phyloP scores from a whole-genome alignment of 2,797 vertebrate genomes.

The Sarcophilus harrisii region DNA sequence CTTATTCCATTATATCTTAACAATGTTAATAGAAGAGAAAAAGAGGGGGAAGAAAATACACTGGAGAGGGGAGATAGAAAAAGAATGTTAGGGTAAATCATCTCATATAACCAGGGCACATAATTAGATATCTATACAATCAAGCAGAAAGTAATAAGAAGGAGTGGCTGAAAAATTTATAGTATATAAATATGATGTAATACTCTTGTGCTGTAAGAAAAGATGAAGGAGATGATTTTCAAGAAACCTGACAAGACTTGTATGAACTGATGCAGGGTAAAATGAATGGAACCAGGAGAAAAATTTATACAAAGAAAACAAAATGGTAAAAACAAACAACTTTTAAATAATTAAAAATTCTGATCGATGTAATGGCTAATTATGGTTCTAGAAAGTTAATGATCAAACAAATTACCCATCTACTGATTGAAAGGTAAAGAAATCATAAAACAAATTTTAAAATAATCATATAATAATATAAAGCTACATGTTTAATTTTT shows the following conservation, averaged over 20 bases:
- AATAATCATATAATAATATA: not conserved
- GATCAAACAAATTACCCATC: too few species aligned
- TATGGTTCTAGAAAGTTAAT: too few species aligned
- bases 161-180: not conserved
- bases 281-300: not conserved
- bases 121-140: not conserved
- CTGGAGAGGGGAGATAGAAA: not conserved
- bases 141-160: not conserved
- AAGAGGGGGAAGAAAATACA: not conserved
- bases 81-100: not conserved
- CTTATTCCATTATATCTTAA: not conserved
- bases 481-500: not conserved
- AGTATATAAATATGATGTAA: not conserved
- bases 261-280: not conserved
- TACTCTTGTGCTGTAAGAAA: not conserved
- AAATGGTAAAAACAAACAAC: not conserved
- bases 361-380: not conserved
- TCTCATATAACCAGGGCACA: not conserved
- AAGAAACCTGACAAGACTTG: not conserved
- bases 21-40: not conserved
- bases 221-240: not conserved
- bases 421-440: too few species aligned
- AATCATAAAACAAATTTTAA: too few species aligned
- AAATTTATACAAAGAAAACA: not conserved
- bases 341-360: not conserved